Percentiles rank a stretch among this genome's conserved stretches.
Evolutionary conservation across 2,888 invertebrate species (phyloP).

Genomic region (Noctua janthe): DNA sequence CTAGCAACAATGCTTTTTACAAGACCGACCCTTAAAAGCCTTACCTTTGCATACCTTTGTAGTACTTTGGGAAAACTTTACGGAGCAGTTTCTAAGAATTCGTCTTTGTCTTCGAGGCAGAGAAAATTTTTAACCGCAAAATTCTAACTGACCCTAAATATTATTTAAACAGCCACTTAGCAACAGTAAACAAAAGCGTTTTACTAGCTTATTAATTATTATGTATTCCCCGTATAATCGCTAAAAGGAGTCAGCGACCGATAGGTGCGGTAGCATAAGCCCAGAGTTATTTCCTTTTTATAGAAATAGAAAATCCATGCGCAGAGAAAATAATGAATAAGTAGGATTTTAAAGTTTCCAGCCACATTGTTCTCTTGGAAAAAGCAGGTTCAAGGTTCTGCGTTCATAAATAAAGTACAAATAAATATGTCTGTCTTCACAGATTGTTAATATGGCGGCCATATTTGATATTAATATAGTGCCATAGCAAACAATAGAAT

Average conservation of each 20-base stretch:
- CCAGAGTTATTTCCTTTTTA: constrained; percentile 14
- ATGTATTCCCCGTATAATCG: constrained; percentile 32
- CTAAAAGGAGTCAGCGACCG: constrained; percentile 56
- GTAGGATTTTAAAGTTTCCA: neutral
- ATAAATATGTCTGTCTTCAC: constrained; percentile 16
- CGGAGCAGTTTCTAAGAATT: constrained; percentile 21
- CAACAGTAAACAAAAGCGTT: constrained; percentile 14
- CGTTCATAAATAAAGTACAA: constrained; percentile 3
- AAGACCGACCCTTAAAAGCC: neutral
- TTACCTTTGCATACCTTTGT: constrained; percentile 17
- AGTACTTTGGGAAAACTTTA: constrained; percentile 11
- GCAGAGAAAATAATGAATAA: neutral
- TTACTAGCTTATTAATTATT: constrained; percentile 13
- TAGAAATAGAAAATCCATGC: constrained; percentile 11
- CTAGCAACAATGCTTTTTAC: neutral
- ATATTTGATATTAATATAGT: constrained; percentile 45
- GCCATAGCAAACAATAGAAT: constrained; percentile 74
- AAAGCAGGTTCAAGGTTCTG: neutral
- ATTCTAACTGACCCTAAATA: neutral
- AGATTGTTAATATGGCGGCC: constrained; percentile 11
- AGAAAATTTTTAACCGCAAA: neutral
- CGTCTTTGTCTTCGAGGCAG: constrained; percentile 4
- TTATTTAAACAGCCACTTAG: neutral
- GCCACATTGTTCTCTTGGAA: neutral
- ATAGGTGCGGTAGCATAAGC: constrained; percentile 25